Conservation (phyloP, 2,888 invertebrate genomes). For the Athalia circularis region DNA sequence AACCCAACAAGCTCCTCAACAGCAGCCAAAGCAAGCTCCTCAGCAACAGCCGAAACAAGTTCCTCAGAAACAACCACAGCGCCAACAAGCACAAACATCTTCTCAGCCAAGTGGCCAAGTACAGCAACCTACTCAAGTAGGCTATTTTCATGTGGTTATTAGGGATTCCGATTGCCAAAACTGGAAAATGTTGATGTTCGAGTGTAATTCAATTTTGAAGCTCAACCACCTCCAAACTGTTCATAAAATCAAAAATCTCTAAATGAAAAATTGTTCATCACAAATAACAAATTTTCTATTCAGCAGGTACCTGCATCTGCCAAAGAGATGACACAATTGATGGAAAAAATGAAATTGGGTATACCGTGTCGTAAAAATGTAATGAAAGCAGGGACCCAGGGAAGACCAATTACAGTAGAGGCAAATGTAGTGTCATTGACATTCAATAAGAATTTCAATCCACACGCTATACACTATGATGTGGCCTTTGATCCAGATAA, state of each 20-base stretch:
- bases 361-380: conserved; percentile 60
- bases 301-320: conserved; percentile 14
- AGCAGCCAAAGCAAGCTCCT: conserved; percentile 27
- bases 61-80: not conserved
- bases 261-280: too few species aligned
- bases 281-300: not conserved
- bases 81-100: too few species aligned
- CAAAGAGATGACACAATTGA: conserved; percentile 19
- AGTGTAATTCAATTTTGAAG: too few species aligned
- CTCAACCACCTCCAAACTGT: too few species aligned
- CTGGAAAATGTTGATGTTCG: too few species aligned
- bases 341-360: conserved; percentile 36
- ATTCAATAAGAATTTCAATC: conserved; percentile 73
- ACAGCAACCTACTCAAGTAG: conserved; percentile 32
- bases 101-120: too few species aligned
- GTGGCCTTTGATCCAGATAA: conserved; percentile 82
- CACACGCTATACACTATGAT: conserved; percentile 85
- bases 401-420: conserved; percentile 74
- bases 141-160: not conserved
- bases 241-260: too few species aligned
- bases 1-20: too few species aligned
- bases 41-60: conserved; percentile 37
- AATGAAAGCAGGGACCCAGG: conserved; percentile 67
- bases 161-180: too few species aligned
- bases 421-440: conserved; percentile 81